Conservation (phyloP, 2,888 invertebrate species). For the Apamea epomidion region DNA sequence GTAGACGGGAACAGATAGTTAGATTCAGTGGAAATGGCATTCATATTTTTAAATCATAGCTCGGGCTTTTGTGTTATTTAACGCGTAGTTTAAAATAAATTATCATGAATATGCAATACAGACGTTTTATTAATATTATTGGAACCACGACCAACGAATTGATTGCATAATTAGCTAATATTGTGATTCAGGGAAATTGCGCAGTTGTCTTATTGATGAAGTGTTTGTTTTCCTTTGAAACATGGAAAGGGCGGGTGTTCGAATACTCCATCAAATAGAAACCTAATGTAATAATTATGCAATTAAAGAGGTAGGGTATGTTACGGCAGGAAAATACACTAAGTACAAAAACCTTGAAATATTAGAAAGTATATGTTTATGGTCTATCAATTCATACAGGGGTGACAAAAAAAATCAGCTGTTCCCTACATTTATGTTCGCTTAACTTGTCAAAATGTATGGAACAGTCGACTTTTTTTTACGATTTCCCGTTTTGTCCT, state of each 20-base stretch:
- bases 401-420: too few relatives aligned
- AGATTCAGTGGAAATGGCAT: background rate
- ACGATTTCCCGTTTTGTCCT: too few relatives aligned
- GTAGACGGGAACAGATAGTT: slow-evolving; percentile 27
- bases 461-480: too few relatives aligned
- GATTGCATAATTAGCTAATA: background rate
- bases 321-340: background rate
- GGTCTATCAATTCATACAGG: too few relatives aligned
- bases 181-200: slow-evolving; percentile 10
- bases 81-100: slow-evolving; percentile 27
- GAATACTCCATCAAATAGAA: background rate
- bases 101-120: background rate
- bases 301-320: slow-evolving; percentile 7
- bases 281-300: slow-evolving; percentile 13
- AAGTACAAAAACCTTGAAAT: background rate
- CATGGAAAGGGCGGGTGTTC: slow-evolving; percentile 60
- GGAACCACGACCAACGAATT: background rate
- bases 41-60: background rate
- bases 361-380: too few relatives aligned
- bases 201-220: slow-evolving; percentile 32
- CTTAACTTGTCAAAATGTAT: too few relatives aligned
- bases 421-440: too few relatives aligned
- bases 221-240: slow-evolving; percentile 56
- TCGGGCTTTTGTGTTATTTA: slow-evolving; percentile 9
- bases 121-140: slow-evolving; percentile 1